These are phyloP conservation scores for Dallia pectoralis DNA, from an alignment of 2,797 vertebrate species.

Conservation along the genomic window DNA sequence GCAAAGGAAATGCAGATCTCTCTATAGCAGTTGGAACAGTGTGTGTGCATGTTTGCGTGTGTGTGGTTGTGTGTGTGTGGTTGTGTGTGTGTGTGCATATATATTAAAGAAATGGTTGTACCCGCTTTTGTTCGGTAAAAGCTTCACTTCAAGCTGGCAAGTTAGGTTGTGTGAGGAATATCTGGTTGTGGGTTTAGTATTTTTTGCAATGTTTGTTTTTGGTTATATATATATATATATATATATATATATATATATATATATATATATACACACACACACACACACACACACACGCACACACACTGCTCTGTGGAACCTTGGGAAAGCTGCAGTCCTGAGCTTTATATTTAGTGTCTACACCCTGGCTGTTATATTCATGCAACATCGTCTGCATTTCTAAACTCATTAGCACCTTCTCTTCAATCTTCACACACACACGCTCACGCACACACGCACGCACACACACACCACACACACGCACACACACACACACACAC, in stretches of 20 bases:
- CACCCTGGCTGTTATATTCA: conserved; percentile 31
- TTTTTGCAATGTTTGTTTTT: too few relatives aligned
- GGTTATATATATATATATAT: too few relatives aligned
- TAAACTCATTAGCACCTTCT: conserved; percentile 39
- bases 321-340: neutral
- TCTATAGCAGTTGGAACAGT: neutral
- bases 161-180: too few relatives aligned
- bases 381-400: conserved; percentile 32
- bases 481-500: too few relatives aligned
- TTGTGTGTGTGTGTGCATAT: neutral
- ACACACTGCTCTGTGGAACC: neutral
- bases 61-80: neutral
- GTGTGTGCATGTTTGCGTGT: neutral
- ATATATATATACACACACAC: too few relatives aligned
- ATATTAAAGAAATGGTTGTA: too few relatives aligned
- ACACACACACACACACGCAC: neutral
- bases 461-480: neutral
- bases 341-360: conserved; percentile 16
- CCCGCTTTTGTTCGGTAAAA: too few relatives aligned
- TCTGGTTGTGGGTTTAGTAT: too few relatives aligned
- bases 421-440: conserved; percentile 19
- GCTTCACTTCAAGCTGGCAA: too few relatives aligned
- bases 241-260: too few relatives aligned
- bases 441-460: conserved; percentile 21
- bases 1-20: conserved; percentile 40